Evolutionary conservation across 2,797 vertebrate genomes (phyloP).

Genomic region (Mormyrus hasselquistii): DNA sequence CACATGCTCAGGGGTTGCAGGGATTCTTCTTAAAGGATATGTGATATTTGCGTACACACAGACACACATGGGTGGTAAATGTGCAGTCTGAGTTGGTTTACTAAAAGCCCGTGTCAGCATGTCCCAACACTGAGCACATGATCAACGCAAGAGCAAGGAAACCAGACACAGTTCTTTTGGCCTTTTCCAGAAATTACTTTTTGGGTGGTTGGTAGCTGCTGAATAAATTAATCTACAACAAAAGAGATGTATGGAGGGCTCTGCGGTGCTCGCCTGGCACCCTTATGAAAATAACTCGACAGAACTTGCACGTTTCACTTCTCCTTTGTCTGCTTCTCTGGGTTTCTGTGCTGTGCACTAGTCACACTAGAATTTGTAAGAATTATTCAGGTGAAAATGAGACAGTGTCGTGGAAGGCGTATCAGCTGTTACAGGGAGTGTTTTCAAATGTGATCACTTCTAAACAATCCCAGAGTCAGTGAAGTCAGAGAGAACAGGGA

Average conservation of each 20-base stretch:
- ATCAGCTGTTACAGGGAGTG: not conserved
- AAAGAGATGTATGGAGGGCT: not conserved
- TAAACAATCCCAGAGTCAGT: not conserved
- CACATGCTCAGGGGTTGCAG: not conserved
- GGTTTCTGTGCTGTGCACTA: conserved; percentile 6
- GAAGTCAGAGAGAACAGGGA: not conserved
- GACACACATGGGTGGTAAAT: not conserved
- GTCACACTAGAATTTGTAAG: not conserved
- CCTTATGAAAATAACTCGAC: conserved; percentile 22
- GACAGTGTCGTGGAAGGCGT: not conserved
- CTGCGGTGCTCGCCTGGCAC: not conserved
- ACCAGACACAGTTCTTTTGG: not conserved
- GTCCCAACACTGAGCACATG: conserved; percentile 10
- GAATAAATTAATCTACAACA: not conserved
- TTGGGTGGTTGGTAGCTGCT: not conserved
- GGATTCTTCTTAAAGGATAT: not conserved
- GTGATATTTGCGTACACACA: not conserved
- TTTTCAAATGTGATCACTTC: conserved; percentile 3
- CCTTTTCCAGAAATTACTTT: not conserved
- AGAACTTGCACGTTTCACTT: conserved; percentile 28
- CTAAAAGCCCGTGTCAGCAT: conserved; percentile 12
- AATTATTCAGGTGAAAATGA: not conserved
- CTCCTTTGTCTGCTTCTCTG: not conserved
- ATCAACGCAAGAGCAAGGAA: not conserved
- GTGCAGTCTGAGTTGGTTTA: not conserved